Base-by-base conservation (phyloP, 2,797 vertebrate genomes). In the Champsocephalus gunnari region DNA sequence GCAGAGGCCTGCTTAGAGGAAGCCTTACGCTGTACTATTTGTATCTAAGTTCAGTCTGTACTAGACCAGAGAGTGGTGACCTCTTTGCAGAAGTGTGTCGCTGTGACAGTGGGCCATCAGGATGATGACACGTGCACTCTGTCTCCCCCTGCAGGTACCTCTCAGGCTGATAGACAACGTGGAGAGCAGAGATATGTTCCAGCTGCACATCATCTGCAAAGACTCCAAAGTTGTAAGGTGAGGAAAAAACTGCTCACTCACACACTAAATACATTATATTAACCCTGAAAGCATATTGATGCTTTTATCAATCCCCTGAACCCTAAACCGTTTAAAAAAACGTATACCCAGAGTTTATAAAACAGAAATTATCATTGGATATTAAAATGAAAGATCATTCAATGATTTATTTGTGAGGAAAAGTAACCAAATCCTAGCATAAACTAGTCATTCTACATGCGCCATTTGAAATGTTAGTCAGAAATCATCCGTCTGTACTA, bases 151-250 rank as follows among this genome's bases (percentile, higher is more conserved):
- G 54, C 92, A 99, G 98, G 97, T 99, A 88, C 98, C 98, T 93
- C 97, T 99, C 89, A 96, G 97, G 91, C 96, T 99, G 92, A 99
- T 99, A 82, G 98, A 99, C 85, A 94, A 94, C 0, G 98, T 99
- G 93, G 98, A 99, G 94, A 96, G 97, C 93, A 96, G 98, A 92
- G 98, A 99, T 82, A 99, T 99, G 98, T 99, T 99, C 91, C 98
- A 99, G 94, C 94, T 99, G 84, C 98, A 99, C 92, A 99, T 99
- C 32, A 94, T 98, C 92, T 99, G 98, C 95, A 99, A 99, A 91
- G 98, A 99, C 95, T 99, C 97, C 88, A 99, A 99, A 95, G 96
- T 99, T 89, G 97, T 99, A 90, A 97, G 98, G 98, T 99, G 93
- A 73, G 80, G 10, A 80, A 14, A 80, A 14, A 72, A 9, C 16